A percentile compares a stretch with the other conserved stretches of the same genome.
Evolutionary conservation across 2,888 invertebrate genomes (phyloP).

Genomic region (Sipunculus nudus): DNA sequence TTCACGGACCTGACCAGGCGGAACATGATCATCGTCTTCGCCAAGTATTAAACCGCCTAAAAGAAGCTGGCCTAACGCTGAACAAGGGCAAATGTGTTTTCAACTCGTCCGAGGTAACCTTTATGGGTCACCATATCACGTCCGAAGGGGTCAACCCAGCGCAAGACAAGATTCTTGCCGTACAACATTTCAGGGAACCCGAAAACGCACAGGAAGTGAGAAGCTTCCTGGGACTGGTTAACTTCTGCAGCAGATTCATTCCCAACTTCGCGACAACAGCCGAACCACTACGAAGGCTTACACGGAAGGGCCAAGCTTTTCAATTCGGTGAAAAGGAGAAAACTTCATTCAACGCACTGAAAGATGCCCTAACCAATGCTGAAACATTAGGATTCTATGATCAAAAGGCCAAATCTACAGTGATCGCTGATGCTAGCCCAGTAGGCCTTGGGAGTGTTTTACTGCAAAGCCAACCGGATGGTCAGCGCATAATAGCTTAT

Average conservation of each 20-base stretch:
- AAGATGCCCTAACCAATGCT: background rate
- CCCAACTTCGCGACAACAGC: constrained; percentile 1
- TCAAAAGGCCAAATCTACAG: background rate
- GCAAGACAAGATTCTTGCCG: constrained; percentile 10
- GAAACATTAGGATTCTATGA: constrained; percentile 1
- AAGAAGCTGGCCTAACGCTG: constrained; percentile 4
- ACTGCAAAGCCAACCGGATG: constrained; percentile 25
- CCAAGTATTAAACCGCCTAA: constrained; percentile 18
- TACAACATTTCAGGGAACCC: constrained; percentile 37
- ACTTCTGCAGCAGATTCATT: constrained; percentile 6
- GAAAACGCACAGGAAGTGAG: constrained; percentile 41
- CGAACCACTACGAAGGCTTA: constrained; percentile 3
- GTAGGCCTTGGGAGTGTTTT: constrained; percentile 30
- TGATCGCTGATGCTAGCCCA: constrained; percentile 29
- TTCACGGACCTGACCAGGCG: background rate
- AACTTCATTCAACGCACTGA: constrained; percentile 4
- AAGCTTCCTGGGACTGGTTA: constrained; percentile 44
- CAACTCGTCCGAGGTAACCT: background rate
- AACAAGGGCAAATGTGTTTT: constrained; percentile 7
- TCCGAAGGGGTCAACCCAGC: constrained; percentile 1
- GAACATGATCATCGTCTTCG: constrained; percentile 11
- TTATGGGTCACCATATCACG: constrained; percentile 19
- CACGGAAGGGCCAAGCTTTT: background rate
- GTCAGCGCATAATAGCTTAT: constrained; percentile 26
- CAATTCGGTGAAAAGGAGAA: background rate